Percentiles rank a stretch among this genome's conserved stretches.
phyloP scores from a whole-genome alignment of 2,888 invertebrate genomes.

The Phlogophora meticulosa region DNA sequence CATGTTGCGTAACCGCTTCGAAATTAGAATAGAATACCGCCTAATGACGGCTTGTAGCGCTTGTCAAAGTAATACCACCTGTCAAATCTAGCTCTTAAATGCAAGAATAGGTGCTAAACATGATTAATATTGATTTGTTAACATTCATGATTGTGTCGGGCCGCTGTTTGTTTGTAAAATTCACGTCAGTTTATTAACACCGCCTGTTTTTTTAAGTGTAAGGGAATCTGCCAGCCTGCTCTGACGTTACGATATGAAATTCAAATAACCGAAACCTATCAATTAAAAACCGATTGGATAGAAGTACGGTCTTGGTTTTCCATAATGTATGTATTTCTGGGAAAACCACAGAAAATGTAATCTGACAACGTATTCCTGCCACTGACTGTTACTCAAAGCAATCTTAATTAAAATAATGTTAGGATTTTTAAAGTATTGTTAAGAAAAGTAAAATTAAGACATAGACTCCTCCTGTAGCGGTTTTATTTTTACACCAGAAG shows the following conservation, averaged over 20 bases:
- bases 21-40: constrained; percentile 82
- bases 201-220: neutral
- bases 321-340: constrained; percentile 33
- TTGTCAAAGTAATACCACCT: constrained; percentile 72
- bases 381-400: neutral
- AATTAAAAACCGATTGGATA: constrained; percentile 20
- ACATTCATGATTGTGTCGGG: constrained; percentile 61
- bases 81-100: constrained; percentile 63
- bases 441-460: too few relatives aligned
- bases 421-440: too few relatives aligned
- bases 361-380: neutral
- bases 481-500: neutral
- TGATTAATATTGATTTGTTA: constrained; percentile 59
- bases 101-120: constrained; percentile 54
- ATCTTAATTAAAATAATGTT: too few relatives aligned
- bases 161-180: constrained; percentile 37
- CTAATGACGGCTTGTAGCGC: constrained; percentile 69
- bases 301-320: constrained; percentile 26
- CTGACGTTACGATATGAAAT: constrained; percentile 30
- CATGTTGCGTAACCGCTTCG: constrained; percentile 76
- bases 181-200: constrained; percentile 25
- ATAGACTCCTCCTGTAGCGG: neutral
- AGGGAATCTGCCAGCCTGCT: neutral
- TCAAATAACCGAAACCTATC: constrained; percentile 25
- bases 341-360: constrained; percentile 7